These are phyloP conservation scores for Syrista parreyssii DNA, from an alignment of 2,888 invertebrate species.

Conservation along the genomic window DNA sequence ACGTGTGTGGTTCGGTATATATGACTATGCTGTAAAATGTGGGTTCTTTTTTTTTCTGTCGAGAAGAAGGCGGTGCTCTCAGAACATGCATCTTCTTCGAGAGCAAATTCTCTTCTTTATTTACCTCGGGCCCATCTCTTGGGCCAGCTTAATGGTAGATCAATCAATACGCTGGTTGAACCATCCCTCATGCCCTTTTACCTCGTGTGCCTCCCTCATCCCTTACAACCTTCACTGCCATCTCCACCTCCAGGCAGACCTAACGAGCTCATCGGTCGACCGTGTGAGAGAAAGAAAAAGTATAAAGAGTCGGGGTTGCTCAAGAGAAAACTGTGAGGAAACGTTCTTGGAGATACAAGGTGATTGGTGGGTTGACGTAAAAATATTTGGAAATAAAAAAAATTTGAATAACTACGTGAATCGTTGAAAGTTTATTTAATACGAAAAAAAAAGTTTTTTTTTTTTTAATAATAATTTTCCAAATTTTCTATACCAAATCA, in stretches of 20 bases:
- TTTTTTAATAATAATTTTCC: too few relatives aligned
- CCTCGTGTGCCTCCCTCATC: conserved; percentile 12
- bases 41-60: too few relatives aligned
- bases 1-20: too few relatives aligned
- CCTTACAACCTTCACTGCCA: conserved; percentile 21
- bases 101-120: conserved; percentile 39
- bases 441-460: too few relatives aligned
- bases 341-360: conserved; percentile 53
- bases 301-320: too few relatives aligned
- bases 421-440: too few relatives aligned
- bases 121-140: background rate
- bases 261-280: conserved; percentile 59
- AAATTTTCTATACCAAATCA: too few relatives aligned
- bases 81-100: conserved; percentile 44
- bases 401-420: too few relatives aligned
- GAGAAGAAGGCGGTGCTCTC: too few relatives aligned
- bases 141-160: conserved; percentile 52
- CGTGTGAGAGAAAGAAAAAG: conserved; percentile 43
- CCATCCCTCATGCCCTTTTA: conserved; percentile 27
- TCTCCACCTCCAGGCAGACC: conserved; percentile 40
- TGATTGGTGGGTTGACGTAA: conserved; percentile 15
- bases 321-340: conserved; percentile 56
- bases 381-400: too few relatives aligned
- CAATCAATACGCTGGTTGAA: conserved; percentile 58
- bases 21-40: too few relatives aligned